Base-by-base conservation (phyloP, 2,888 invertebrate species). In the Synanthedon andrenaeformis region DNA sequence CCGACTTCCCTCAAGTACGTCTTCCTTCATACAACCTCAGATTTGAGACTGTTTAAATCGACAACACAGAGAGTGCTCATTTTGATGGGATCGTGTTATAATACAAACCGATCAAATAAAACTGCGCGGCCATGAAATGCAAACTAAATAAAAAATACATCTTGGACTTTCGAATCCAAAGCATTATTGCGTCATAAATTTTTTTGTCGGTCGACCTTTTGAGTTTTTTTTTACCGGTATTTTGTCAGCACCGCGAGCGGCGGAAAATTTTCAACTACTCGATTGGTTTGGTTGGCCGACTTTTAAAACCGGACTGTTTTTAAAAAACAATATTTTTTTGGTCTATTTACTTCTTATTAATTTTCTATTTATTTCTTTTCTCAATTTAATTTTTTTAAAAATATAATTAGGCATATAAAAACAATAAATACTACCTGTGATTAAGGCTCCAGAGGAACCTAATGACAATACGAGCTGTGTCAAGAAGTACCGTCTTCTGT, bases 251-350 rank as follows among this genome's bases (percentile, higher is more conserved):
- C 35, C 12, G 51, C 49, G 49, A 51, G 23, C 48, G 58, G 52
- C 54, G 65, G 65, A 66, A 62, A 51, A 55, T 59, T 66, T 66
- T 59, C 53, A 52, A 49, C 55, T 55, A 53, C 52, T 55, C 53
- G 52, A 53, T 55, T 41, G 35, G 35, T 35, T 23, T 10, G 35
- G 35, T 51, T 54, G 42, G 49, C 52, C 42, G 17, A 41, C 45
- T 45, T 45, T 45, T 45, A 12, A 45, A 45, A 45, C 45, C 14
- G 14, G 45, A 35, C 45, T 13, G 13, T n/a, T 45, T n/a, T 23
- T 45, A 45, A 14, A 45, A 45, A 35, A 35, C 10, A 35, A 35
- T 35, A 35, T 35, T 35, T 10, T 35, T 3, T 35, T 10, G 8
- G 1, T 35, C 35, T 35, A 35, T 35, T 35, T 35, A 35, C 35